Percentiles rank a stretch among this genome's conserved stretches.
Conservation (phyloP, 2,113 vertebrate species). For the Malurus alboscapulatus region DNA sequence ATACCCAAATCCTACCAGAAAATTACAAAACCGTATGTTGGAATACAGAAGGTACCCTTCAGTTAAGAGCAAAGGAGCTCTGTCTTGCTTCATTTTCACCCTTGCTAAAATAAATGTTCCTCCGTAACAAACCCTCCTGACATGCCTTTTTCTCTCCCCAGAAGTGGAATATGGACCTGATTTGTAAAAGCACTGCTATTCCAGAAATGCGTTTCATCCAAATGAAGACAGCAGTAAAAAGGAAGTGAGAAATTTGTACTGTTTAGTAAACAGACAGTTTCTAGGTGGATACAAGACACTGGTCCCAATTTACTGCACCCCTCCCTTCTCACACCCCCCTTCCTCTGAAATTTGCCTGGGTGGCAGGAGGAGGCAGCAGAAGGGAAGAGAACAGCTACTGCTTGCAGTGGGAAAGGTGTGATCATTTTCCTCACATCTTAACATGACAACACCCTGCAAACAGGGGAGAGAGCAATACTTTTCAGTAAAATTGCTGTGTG, state of each 20-base stretch:
- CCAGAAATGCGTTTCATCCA: background rate
- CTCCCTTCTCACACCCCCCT: background rate
- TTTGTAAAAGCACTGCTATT: background rate
- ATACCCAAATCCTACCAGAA: background rate
- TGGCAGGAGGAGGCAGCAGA: background rate
- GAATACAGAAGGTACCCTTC: background rate
- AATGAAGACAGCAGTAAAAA: background rate
- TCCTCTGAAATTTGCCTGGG: background rate
- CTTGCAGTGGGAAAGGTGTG: background rate
- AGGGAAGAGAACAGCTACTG: background rate
- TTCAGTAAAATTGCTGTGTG: background rate
- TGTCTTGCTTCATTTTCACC: background rate
- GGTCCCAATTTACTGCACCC: background rate
- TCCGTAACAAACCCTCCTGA: background rate
- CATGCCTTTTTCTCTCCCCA: background rate
- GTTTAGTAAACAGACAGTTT: conserved; percentile 35
- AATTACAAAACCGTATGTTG: background rate
- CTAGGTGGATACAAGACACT: conserved; percentile 6
- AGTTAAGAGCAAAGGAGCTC: background rate
- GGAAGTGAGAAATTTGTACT: background rate
- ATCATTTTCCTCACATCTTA: background rate
- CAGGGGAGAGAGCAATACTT: background rate
- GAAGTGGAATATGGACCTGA: background rate
- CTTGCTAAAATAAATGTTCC: background rate
- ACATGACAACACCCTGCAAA: background rate